Conservation (phyloP, 2,113 vertebrate species). For the Semnornis frantzii region DNA sequence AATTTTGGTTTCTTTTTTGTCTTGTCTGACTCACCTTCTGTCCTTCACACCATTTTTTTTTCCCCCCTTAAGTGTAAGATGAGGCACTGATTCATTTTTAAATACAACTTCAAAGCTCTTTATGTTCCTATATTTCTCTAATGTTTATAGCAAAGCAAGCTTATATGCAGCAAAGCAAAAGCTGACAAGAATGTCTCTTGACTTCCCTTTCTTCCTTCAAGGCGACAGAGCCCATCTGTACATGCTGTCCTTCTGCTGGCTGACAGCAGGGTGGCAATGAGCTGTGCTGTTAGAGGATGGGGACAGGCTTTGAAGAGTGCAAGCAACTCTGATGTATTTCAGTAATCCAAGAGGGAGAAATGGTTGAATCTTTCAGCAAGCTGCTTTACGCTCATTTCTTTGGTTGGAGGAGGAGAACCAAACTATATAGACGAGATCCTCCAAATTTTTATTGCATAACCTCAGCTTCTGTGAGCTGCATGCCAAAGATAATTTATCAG, state of each 20-base stretch:
- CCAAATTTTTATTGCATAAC: background rate
- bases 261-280: background rate
- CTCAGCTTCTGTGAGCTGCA: background rate
- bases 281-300: background rate
- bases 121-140: background rate
- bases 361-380: background rate
- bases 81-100: background rate
- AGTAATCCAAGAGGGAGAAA: background rate
- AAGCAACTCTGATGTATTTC: background rate
- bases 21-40: background rate
- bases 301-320: background rate
- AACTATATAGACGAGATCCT: background rate
- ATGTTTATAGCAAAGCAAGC: background rate
- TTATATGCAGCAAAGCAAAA: background rate
- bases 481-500: background rate
- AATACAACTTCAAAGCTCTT: conserved; percentile 42
- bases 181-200: background rate
- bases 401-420: background rate
- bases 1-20: background rate
- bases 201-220: background rate
- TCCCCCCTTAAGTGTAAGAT: background rate
- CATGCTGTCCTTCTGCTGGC: background rate
- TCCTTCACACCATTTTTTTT: background rate
- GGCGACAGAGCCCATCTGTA: background rate
- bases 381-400: background rate